Percentiles rank a stretch among this genome's conserved stretches.
phyloP scores from a whole-genome alignment of 53 echinoderm and acorn worm genomes.

The Luidia sarsii region DNA sequence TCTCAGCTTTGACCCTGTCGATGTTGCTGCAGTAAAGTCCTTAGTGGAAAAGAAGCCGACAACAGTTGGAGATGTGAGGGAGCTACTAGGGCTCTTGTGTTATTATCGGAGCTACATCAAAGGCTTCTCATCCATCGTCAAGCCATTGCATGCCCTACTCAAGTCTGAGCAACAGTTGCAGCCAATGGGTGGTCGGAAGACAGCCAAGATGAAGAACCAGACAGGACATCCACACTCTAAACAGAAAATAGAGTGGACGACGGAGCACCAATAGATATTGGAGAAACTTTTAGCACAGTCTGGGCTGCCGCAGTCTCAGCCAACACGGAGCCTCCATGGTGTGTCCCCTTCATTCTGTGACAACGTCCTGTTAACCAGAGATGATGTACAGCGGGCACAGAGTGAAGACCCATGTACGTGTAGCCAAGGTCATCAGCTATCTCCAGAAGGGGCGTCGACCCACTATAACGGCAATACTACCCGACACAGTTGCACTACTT shows the following conservation, averaged over 20 bases:
- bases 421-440: neutral
- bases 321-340: neutral
- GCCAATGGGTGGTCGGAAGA: neutral
- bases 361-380: neutral
- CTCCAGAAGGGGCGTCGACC: conserved; percentile 21
- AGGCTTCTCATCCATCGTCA: neutral
- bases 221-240: neutral
- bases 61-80: neutral
- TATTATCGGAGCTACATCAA: neutral
- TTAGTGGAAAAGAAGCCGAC: neutral
- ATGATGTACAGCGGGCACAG: conserved; percentile 9
- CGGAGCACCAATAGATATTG: neutral
- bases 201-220: neutral
- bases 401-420: conserved; percentile 29
- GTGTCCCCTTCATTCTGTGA: neutral
- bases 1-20: no score
- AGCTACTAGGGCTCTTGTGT: neutral
- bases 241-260: neutral
- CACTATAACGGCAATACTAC: conserved; percentile 7
- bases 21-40: no score
- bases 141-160: neutral
- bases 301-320: neutral
- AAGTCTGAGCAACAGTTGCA: neutral
- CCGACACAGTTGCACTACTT: conserved; percentile 29
- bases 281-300: no score